Percentiles rank a stretch among this genome's conserved stretches.
phyloP scores from a whole-genome alignment of 2,888 invertebrate genomes.

The Argynnis bischoffii region DNA sequence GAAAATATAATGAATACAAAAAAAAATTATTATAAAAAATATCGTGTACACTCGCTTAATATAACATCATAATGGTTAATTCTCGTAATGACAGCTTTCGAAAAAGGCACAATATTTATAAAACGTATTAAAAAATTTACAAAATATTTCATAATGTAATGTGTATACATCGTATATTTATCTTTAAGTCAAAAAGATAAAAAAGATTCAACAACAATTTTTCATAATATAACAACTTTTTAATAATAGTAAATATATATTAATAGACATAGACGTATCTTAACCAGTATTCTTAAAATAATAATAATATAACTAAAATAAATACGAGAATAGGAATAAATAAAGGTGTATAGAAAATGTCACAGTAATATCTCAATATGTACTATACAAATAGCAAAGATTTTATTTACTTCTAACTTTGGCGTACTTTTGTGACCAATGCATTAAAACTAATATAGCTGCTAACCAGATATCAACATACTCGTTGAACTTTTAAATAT shows the following conservation, averaged over 20 bases:
- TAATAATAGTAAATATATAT: constrained; percentile 19
- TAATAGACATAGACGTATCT: constrained; percentile 7
- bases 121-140: constrained; percentile 27
- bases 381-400: constrained; percentile 21
- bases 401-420: constrained; percentile 56
- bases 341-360: constrained; percentile 16
- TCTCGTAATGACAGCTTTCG: constrained; percentile 44
- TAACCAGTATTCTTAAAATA: constrained; percentile 17
- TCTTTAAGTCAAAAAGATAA: constrained; percentile 37
- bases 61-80: constrained; percentile 48
- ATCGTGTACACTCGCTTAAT: constrained; percentile 53
- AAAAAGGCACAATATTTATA: constrained; percentile 31
- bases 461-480: constrained; percentile 17
- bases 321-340: constrained; percentile 34
- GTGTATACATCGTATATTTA: constrained; percentile 34
- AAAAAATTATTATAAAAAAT: constrained; percentile 47
- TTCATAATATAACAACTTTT: constrained; percentile 14
- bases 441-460: constrained; percentile 37
- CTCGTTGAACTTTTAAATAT: constrained; percentile 6
- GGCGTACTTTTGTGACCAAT: constrained; percentile 72
- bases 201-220: constrained; percentile 27
- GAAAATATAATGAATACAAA: constrained; percentile 55
- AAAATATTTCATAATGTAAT: constrained; percentile 24
- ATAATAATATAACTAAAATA: constrained; percentile 32
- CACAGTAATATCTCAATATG: constrained; percentile 19